A percentile compares a stretch with the other conserved stretches of the same genome.
phyloP scores from a whole-genome alignment of 2,113 vertebrate genomes.

The Regulus satrapa region DNA sequence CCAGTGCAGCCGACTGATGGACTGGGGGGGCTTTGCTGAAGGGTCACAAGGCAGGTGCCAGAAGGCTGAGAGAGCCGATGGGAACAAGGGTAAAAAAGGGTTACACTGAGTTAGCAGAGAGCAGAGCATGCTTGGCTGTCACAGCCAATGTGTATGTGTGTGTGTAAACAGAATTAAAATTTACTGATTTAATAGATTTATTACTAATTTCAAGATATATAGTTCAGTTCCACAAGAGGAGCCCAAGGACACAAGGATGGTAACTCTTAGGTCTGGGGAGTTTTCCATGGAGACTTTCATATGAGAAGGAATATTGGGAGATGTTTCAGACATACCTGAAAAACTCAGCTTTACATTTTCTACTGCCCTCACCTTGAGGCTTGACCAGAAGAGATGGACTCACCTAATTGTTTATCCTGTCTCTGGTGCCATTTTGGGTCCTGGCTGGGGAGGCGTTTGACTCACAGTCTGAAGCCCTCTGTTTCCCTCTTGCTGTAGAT shows the following conservation, averaged over 20 bases:
- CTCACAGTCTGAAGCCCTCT: background rate
- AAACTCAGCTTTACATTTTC: background rate
- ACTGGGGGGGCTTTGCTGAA: background rate
- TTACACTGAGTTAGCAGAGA: background rate
- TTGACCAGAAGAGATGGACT: background rate
- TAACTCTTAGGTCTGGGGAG: background rate
- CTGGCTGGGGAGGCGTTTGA: background rate
- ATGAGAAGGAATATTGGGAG: background rate
- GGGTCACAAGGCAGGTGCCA: background rate
- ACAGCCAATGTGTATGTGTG: background rate
- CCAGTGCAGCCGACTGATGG: background rate
- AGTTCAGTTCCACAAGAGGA: background rate
- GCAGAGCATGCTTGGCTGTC: background rate
- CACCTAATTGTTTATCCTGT: background rate
- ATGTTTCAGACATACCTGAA: background rate
- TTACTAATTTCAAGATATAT: background rate
- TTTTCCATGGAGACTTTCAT: background rate
- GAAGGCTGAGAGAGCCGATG: background rate
- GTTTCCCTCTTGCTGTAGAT: constrained; percentile 71
- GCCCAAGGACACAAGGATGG: background rate
- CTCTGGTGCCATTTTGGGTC: background rate
- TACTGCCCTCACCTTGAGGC: background rate
- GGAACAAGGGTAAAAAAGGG: background rate
- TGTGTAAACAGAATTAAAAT: background rate
- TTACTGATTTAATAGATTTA: background rate